Base-by-base conservation (phyloP, 1,140 invertebrate genomes). In the Phenacoccus solenopsis region DNA sequence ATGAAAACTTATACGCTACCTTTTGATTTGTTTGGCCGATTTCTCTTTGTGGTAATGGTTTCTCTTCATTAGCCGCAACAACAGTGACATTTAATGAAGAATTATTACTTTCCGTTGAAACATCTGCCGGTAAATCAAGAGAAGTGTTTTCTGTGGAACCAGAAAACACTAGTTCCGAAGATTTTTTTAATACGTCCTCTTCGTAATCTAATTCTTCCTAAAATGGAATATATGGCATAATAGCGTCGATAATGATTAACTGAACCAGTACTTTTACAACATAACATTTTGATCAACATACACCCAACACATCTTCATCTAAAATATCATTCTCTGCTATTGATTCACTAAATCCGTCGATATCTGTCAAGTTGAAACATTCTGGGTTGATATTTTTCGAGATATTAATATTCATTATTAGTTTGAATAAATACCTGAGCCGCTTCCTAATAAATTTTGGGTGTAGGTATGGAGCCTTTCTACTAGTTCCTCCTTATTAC, bases 401-500 rank as follows among this genome's bases (percentile, higher is more conserved):
- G n/a, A n/a, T n/a, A n/a, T n/a, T n/a, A n/a, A n/a, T n/a, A n/a
- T n/a, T n/a, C n/a, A n/a, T n/a, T n/a, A n/a, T n/a, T n/a, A n/a
- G n/a, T n/a, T n/a, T n/a, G n/a, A n/a, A n/a, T n/a, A n/a, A n/a
- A n/a, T 27, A 64, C 59, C 59, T 4, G 59, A 64, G 9, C 59
- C 59, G 16, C 3, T 64, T 24, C 59, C 59, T 3, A 64, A 25
- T 64, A 64, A 64, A 64, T 64, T 64, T 64, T 64, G 59, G 25
- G 59, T 64, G 59, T 64, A 64, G 9, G 59, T 64, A 24, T 64
- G 3, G 28, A 72, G 59, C 21, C 71, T 32, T 12, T 73, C 71
- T 16, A 89, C 79, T 38, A 94, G 79, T 75, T 93, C 90, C 30
- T 82, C 87, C 83, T 93, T 93, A 76, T 91, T 91, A 12, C 90